Percentiles rank a stretch among this genome's conserved stretches.
phyloP scores from a whole-genome alignment of 2,113 vertebrate species.

The Scartelaos histophorus region DNA sequence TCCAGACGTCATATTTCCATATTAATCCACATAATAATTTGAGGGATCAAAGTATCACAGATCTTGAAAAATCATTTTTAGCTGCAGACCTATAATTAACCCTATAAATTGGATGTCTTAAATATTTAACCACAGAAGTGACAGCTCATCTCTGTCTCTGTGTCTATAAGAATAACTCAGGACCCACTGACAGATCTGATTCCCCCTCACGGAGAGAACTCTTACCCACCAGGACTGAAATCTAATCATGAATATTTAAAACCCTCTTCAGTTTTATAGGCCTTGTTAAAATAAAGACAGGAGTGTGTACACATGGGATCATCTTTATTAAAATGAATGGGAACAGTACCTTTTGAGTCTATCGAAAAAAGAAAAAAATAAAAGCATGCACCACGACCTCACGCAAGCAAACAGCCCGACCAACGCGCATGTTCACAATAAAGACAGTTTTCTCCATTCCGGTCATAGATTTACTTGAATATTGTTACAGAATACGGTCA shows the following conservation, averaged over 20 bases:
- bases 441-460: slow-evolving; percentile 23
- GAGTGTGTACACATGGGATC: slow-evolving; percentile 50
- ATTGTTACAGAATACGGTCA: slow-evolving; percentile 23
- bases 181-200: not conserved
- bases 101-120: no score
- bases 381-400: slow-evolving; percentile 76
- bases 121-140: not conserved
- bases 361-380: slow-evolving; percentile 70
- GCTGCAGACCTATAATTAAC: no score
- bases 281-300: slow-evolving; percentile 3
- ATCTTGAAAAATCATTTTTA: no score
- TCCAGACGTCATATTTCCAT: no score
- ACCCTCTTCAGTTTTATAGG: not conserved
- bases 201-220: not conserved
- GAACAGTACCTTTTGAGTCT: slow-evolving; percentile 60
- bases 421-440: slow-evolving; percentile 57
- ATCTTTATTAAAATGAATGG: slow-evolving; percentile 74
- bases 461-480: slow-evolving; percentile 21
- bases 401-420: slow-evolving; percentile 56
- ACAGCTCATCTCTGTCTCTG: not conserved
- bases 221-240: not conserved
- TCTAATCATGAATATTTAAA: not conserved
- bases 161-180: slow-evolving; percentile 1
- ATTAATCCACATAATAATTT: no score
- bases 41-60: no score